Conservation (phyloP, 1,140 invertebrate genomes). For the Ips typographus region DNA sequence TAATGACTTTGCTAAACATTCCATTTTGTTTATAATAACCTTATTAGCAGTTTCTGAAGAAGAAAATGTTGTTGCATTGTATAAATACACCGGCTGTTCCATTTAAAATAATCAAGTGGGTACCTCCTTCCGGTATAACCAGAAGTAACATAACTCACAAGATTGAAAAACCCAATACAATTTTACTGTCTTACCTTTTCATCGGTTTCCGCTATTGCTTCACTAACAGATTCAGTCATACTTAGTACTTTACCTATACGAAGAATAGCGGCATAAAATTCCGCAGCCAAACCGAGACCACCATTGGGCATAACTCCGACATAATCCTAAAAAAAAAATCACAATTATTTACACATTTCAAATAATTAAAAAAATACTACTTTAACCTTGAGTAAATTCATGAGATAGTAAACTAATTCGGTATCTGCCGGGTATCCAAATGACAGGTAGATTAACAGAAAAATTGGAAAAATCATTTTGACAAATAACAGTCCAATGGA, state of each 20-base stretch:
- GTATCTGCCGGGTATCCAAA: constrained; percentile 68
- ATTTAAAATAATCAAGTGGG: too few species aligned
- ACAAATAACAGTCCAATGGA: constrained; percentile 61
- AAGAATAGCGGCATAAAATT: constrained; percentile 18
- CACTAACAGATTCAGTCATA: constrained; percentile 13
- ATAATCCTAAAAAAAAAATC: constrained; percentile 40
- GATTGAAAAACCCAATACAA: background rate
- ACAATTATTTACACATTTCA: background rate
- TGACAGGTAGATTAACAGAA: constrained; percentile 74
- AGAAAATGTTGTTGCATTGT: too few species aligned
- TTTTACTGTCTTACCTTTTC: background rate
- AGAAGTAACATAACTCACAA: background rate
- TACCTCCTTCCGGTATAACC: too few species aligned
- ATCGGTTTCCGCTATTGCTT: background rate
- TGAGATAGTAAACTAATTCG: constrained; percentile 73
- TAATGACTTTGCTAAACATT: too few species aligned
- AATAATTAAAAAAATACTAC: background rate
- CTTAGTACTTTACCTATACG: constrained; percentile 57
- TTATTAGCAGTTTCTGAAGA: too few species aligned
- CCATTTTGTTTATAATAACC: too few species aligned
- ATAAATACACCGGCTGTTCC: too few species aligned
- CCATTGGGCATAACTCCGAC: constrained; percentile 58
- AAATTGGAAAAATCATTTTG: constrained; percentile 53
- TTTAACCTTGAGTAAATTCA: constrained; percentile 51
- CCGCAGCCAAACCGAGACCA: constrained; percentile 47